Evolutionary conservation across 2,888 invertebrate species (phyloP).

Genomic region (Thalpophila matura): DNA sequence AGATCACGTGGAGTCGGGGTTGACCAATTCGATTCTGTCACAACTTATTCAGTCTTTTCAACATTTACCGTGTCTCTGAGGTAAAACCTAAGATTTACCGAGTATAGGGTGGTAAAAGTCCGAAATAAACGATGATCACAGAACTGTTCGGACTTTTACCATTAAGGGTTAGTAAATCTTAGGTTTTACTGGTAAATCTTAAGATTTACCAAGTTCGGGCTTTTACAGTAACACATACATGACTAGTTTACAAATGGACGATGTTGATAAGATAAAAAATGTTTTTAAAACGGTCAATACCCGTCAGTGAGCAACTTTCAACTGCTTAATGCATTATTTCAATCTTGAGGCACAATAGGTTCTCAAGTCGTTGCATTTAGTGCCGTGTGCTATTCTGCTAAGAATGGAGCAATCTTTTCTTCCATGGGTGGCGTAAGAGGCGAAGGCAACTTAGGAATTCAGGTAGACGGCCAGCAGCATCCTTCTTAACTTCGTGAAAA

Average conservation of each 20-base stretch:
- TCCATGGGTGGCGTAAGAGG: conserved; percentile 13
- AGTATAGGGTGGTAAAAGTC: too few relatives aligned
- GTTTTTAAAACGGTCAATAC: conserved; percentile 36
- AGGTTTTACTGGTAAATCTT: too few relatives aligned
- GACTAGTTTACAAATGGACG: conserved; percentile 35
- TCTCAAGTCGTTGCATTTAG: conserved; percentile 16
- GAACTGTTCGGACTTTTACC: too few relatives aligned
- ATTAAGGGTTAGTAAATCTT: too few relatives aligned
- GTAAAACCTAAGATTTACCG: too few relatives aligned
- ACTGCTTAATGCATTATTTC: conserved; percentile 1
- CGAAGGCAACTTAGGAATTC: conserved; percentile 45
- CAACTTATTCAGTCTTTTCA: too few relatives aligned
- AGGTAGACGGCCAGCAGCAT: conserved; percentile 40
- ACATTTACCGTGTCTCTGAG: too few relatives aligned
- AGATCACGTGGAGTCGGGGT: too few relatives aligned
- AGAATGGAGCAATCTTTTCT: conserved; percentile 41
- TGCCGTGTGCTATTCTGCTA: conserved; percentile 30
- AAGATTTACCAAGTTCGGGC: too few relatives aligned
- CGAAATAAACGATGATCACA: too few relatives aligned
- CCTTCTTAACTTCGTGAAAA: conserved; percentile 42
- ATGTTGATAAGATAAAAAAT: conserved; percentile 56
- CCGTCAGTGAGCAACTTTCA: not conserved
- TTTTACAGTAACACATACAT: too few relatives aligned
- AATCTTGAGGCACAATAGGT: not conserved
- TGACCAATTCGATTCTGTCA: too few relatives aligned